Conservation (phyloP, 2,888 invertebrate species). For the Lucinisca nassula region DNA sequence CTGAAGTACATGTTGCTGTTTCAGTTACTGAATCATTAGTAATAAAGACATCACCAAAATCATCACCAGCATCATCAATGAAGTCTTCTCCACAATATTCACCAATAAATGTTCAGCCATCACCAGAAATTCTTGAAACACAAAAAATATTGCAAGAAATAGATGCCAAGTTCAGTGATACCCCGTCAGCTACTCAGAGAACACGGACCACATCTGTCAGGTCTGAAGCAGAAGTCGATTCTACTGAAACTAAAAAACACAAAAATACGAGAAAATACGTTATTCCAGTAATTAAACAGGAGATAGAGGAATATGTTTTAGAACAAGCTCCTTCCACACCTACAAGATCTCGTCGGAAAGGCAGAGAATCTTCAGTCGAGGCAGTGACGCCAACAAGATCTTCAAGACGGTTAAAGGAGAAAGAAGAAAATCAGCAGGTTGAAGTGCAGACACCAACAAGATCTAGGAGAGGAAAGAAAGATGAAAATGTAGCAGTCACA, state of each 20-base stretch:
- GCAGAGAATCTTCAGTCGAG: conserved; percentile 11
- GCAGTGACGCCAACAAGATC: conserved; percentile 54
- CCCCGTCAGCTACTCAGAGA: conserved; percentile 37
- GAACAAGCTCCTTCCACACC: conserved; percentile 23
- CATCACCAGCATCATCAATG: neutral
- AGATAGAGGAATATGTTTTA: neutral
- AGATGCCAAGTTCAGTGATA: conserved; percentile 54
- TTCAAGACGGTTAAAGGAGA: conserved; percentile 31
- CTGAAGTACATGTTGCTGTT: neutral
- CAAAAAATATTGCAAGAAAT: conserved; percentile 38
- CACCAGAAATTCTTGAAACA: neutral
- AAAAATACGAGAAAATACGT: conserved; percentile 34
- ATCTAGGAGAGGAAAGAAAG: conserved; percentile 8
- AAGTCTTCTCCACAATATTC: neutral
- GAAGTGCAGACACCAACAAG: neutral
- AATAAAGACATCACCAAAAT: conserved; percentile 6
- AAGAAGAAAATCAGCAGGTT: neutral
- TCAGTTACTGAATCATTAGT: neutral
- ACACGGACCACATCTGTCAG: neutral
- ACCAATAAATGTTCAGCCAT: neutral
- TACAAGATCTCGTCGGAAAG: conserved; percentile 24
- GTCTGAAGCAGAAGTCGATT: conserved; percentile 5
- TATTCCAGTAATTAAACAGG: neutral
- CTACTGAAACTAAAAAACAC: neutral
- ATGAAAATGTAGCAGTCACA: conserved; percentile 28